Evolutionary conservation across 2,113 vertebrate genomes (phyloP).

Genomic region (Charina bottae): DNA sequence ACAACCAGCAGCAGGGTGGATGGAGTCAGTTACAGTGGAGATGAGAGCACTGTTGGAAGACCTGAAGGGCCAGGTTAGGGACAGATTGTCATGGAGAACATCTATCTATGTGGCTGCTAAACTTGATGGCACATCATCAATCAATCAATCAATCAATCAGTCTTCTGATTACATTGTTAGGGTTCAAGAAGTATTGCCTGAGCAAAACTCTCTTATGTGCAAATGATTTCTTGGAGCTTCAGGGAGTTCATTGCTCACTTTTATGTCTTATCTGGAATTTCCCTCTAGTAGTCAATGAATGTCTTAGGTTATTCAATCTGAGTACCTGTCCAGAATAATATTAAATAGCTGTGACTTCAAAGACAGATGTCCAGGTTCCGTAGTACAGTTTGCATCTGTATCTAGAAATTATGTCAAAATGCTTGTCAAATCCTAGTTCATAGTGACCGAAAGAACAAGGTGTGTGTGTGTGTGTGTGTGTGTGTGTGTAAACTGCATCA

Average conservation of each 20-base stretch:
- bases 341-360: not conserved
- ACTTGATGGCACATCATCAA: not conserved
- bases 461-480: not conserved
- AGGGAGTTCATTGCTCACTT: not conserved
- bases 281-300: not conserved
- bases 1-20: not conserved
- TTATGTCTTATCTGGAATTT: not conserved
- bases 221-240: not conserved
- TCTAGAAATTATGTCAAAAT: not conserved
- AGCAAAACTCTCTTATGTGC: not conserved
- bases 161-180: not conserved
- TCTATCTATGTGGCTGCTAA: not conserved
- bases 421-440: not conserved
- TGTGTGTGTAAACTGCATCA: not conserved
- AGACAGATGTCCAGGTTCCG: not conserved
- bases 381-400: not conserved
- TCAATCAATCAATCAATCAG: not conserved
- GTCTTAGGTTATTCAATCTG: not conserved
- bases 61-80: not conserved
- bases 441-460: not conserved
- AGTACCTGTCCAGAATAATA: not conserved
- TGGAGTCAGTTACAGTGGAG: not conserved
- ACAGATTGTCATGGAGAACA: not conserved
- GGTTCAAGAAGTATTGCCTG: not conserved
- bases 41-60: not conserved